phyloP scores from a whole-genome alignment of 2,797 vertebrate genomes.

The Propithecus deckenii region DNA sequence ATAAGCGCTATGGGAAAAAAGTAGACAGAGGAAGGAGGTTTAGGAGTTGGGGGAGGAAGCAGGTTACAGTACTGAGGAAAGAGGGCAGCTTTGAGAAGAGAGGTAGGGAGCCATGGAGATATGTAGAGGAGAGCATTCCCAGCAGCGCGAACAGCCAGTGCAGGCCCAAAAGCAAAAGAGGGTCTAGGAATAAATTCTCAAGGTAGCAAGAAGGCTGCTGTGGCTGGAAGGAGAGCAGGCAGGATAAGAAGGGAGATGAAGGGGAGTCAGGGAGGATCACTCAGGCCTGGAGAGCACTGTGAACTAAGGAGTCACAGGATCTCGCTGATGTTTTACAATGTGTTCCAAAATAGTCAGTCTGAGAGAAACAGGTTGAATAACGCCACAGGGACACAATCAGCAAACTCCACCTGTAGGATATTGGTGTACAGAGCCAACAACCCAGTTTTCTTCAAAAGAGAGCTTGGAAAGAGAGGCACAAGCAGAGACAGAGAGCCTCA shows the following conservation, averaged over 20 bases:
- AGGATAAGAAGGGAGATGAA: too few species aligned
- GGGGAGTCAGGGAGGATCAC: fast-evolving
- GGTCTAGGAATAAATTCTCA: background rate
- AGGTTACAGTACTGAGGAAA: background rate
- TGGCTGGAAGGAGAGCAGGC: background rate
- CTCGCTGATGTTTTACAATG: background rate
- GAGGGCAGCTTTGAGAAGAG: background rate
- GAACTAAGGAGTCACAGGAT: background rate
- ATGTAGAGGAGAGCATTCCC: background rate
- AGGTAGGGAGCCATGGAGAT: background rate
- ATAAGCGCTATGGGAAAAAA: background rate
- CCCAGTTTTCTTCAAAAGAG: background rate
- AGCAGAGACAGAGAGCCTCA: background rate
- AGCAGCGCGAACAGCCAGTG: background rate
- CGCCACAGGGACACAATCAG: background rate
- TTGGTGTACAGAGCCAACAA: background rate
- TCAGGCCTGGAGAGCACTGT: background rate
- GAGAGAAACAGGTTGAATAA: background rate
- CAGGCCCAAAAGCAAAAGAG: background rate
- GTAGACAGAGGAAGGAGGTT: too few species aligned
- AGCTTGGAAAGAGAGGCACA: background rate
- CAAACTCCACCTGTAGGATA: fast-evolving
- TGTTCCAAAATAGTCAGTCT: background rate
- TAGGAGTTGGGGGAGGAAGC: too few species aligned
- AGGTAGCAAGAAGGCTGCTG: background rate